Evolutionary conservation across 2,888 invertebrate genomes (phyloP), one percentile per base, ranked within the genome.

Genomic region (Miltochrista miniata): DNA sequence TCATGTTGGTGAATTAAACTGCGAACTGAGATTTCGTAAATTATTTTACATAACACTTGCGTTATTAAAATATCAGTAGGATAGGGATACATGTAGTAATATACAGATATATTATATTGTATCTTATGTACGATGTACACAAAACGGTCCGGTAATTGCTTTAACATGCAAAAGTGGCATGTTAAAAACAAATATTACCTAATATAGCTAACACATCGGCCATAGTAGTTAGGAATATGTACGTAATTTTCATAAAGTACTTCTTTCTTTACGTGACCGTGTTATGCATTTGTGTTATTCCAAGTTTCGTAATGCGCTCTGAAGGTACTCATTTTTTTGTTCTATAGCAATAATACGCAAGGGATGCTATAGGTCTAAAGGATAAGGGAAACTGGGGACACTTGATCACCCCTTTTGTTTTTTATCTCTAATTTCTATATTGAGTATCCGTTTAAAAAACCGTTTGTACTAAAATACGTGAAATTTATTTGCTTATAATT

Each of bases 221-320:
- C 37, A 33, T 44, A 44, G 44, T 35, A 44, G 29, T 29, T 36
- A 30, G n/a, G 8, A 12, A 10, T 44, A 7, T 12, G 35, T 54
- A 29, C 45, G 44, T 38, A 58, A 50, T 48, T 68, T 69, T 65
- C 63, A 68, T 62, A 64, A 59, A 64, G 56, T 54, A 68, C 51
- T 62, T 61, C 39, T 62, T 67, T 68, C 53, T 64, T 71, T 68
- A 64, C 70, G 75, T 77, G 73, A 77, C 73, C 67, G 66, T 74
- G 78, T 80, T 79, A 76, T 74, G 76, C 54, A 69, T 72, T 75
- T 72, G 60, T 68, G 68, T 79, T 79, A 76, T 78, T 71, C n/a
- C 69, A 63, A 68, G 73, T 79, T 78, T 81, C 76, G 75, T 80
- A 81, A 78, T 61, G 54, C 59, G 61, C 63, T 66, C 68, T 56